Evolutionary conservation across 2,888 invertebrate genomes (phyloP), one percentile per base, ranked within the genome.

Genomic region (Thumatha senex): DNA sequence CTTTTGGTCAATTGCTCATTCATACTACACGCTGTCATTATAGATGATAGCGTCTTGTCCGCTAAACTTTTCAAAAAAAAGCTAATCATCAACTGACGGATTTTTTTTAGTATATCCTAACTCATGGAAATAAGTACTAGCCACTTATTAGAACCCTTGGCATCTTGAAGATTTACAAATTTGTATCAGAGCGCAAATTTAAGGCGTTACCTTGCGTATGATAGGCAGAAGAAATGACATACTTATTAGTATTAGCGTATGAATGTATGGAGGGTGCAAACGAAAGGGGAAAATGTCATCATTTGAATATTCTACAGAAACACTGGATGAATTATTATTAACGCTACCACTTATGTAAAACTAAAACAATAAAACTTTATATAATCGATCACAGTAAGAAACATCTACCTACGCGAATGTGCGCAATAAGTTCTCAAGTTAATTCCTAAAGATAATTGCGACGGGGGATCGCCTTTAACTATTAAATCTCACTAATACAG

Each of bases 331-430:
- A 53, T 4, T 53, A 56, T 65, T 53, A 56, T 65, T 62, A 62
- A 54, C 51, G 57, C 58, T 69, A 69, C 63, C 63, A 54, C 61
- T 58, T 64, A 67, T 54, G 50, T 64, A 54, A 57, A 70, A 68
- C 58, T 70, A 64, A 70, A 67, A 63, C 53, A 61, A 58, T 60
- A 59, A 56, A 61, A 74, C 64, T 68, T 78, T 78, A 81, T 78
- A 82, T 74, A 78, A 85, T 84, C 80, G 86, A 89, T 89, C 89
- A 89, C 87, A 89, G 86, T 87, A 88, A 82, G 82, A 84, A 83
- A 86, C 78, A 81, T 84, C 83, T 86, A 89, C 76, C 84, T 89
- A 89, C 85, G 88, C 89, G 84, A 86, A 82, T 90, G 90, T 90
- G 90, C 90, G 90, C 74, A 83, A 85, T 76, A 82, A 79, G 78